Evolutionary conservation across 2,797 vertebrate species (phyloP), one percentile per base, ranked within the genome.

Genomic region (Potorous gilbertii): DNA sequence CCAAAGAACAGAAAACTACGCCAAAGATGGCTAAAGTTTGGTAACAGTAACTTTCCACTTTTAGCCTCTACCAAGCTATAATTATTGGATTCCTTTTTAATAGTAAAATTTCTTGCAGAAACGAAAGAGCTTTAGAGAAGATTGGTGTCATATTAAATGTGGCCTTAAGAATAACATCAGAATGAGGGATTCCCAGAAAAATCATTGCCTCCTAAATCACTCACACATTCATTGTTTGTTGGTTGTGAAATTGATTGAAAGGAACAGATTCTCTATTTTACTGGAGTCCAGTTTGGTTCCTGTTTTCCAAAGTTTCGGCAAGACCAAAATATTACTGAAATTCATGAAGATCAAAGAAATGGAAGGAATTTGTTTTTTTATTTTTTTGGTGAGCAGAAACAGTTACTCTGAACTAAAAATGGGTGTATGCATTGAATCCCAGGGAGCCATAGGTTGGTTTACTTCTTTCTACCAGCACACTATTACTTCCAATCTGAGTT

Each of bases 201-300:
- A 3, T 1, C 66, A 34, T 90, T 55, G 90, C 56, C 93, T 34
- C 29, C 57, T 29, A 57, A 93, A 92, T 96, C 96, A 89, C 96
- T 93, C 62, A 31, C 74, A 97, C 56, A 89, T 27, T 62, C 87
- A 4, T 91, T 90, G 29, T 90, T 31, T 90, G 12, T 24, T 34
- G 1, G 8, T 90, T 21, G 5, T 90, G 28, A 50, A 62, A 94
- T 95, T 94, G 66, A 92, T 31, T 91, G 93, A 54, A 92, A 94
- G 40, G 94, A 95, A 31, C 92, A 93, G 21, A 93, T 95, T 96
- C 34, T 81, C 29, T 95, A 96, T 96, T 91, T 74, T 40, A 55
- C 93, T 94, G 66, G 89, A 57, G 91, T 94, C 52, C 34, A 59
- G 27, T 50, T 40, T 96, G 31, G 94, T 52, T 28, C 62, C 1